Conservation (phyloP, 2,888 invertebrate genomes). For the Calameuta pallipes region DNA sequence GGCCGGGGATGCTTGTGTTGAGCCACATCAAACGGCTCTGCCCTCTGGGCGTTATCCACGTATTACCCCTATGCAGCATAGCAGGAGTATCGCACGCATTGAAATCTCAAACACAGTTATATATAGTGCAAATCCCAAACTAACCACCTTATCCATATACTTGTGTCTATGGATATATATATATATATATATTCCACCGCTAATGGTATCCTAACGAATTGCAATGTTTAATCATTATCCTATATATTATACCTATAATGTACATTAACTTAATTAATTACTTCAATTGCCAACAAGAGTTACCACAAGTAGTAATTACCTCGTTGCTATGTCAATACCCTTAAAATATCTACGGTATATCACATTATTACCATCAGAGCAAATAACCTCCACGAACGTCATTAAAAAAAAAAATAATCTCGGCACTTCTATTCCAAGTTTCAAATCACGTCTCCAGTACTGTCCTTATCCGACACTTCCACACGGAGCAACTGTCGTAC, state of each 20-base stretch:
- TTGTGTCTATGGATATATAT: too few species aligned
- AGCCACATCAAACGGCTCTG: conserved; percentile 45
- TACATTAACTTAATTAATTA: not conserved
- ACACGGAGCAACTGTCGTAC: conserved; percentile 20
- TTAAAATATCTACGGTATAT: not conserved
- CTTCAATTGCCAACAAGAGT: not conserved
- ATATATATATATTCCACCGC: not conserved
- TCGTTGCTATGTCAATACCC: not conserved
- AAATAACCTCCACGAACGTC: not conserved
- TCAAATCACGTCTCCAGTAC: not conserved
- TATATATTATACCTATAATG: not conserved
- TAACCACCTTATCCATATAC: not conserved
- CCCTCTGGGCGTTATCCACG: conserved; percentile 37
- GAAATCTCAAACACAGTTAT: not conserved
- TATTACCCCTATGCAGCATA: conserved; percentile 19
- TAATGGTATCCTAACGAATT: not conserved
- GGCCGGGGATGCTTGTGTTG: conserved; percentile 26
- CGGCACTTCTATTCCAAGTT: not conserved
- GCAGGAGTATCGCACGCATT: not conserved
- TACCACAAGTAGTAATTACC: not conserved
- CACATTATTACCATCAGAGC: not conserved
- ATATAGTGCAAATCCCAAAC: not conserved
- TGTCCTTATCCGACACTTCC: conserved; percentile 12
- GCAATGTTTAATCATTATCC: not conserved
- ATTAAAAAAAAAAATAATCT: not conserved